Base-by-base conservation (phyloP, 92 coral and sea anemone species). In the Metridium senile region DNA sequence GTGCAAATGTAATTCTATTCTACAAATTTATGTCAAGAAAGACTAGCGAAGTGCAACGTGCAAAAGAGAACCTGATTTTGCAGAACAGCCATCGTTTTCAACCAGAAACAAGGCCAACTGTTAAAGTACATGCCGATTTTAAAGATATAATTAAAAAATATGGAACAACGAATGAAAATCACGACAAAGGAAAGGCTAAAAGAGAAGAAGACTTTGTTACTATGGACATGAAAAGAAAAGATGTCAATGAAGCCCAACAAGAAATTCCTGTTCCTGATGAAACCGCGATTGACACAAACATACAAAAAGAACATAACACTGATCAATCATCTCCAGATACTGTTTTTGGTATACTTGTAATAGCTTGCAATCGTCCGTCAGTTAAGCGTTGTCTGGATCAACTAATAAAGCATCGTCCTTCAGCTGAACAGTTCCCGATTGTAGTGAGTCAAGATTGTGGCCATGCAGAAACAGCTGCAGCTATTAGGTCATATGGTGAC, bases 391-490 rank as follows among this genome's bases (percentile, higher is more conserved):
- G 98, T 78, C 34, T 96, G 26, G 94, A 93, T 77, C 86, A 78
- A 11, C 72, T 96, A 45, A 74, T 96, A 16, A 77, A 92, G 65
- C 87, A 96, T 75, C 89, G 97, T 29, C 93, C 97, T 4, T 89
- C 99, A 26, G 78, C 86, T 25, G 82, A 82, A 25, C 88, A 74
- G 74, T 96, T 93, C 71, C 99, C 99, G 0, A 87, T 96, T 51
- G 74, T 92, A 45, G 97, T 96, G 0, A 96, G 99, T 66, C 99
- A 96, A 57, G 99, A 96, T 53, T 96, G 99, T 78, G 99, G 99
- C 0, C 87, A 96, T 58, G 23, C 54, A 22, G 82, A 82, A 63
- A 96, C 99, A 0, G 91, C 98, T 43, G 28, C 84, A 26, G 97
- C 79, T 29, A 96, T 96, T 70, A 70, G 78, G 30, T 63, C 93